Percentiles rank a stretch among this genome's conserved stretches.
These are phyloP conservation scores for Limenitis camilla DNA, from an alignment of 2,888 invertebrate genomes.

Conservation along the genomic window DNA sequence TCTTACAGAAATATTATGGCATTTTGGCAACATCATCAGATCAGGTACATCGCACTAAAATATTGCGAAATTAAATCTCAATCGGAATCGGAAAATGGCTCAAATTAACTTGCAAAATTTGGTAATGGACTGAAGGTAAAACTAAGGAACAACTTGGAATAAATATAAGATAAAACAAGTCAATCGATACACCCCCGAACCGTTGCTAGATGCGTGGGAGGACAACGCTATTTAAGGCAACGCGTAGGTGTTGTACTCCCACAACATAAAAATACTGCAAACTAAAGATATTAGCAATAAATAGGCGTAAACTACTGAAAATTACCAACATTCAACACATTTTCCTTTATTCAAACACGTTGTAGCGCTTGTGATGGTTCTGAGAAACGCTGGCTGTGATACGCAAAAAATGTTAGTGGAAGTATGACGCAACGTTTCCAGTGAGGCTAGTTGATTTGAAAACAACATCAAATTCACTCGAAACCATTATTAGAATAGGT, in stretches of 20 bases:
- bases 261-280: neutral
- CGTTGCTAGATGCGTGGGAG: slow-evolving; percentile 10
- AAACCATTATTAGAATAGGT: neutral
- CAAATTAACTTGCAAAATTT: too few relatives aligned
- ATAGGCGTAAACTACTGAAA: too few relatives aligned
- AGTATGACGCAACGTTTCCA: slow-evolving; percentile 13
- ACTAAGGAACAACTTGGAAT: too few relatives aligned
- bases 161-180: slow-evolving; percentile 3
- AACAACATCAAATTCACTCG: slow-evolving; percentile 16
- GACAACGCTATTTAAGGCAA: slow-evolving; percentile 7
- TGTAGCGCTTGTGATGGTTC: neutral
- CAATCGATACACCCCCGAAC: slow-evolving; percentile 10
- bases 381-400: neutral
- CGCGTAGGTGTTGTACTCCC: slow-evolving; percentile 9
- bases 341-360: too few relatives aligned
- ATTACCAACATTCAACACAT: too few relatives aligned
- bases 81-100: too few relatives aligned
- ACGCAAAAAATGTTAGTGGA: slow-evolving; percentile 3
- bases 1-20: too few relatives aligned
- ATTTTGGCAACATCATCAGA: too few relatives aligned
- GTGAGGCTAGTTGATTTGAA: slow-evolving; percentile 8
- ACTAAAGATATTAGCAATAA: neutral
- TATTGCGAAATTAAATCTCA: too few relatives aligned
- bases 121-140: too few relatives aligned
- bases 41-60: too few relatives aligned